Evolutionary conservation across 2,888 invertebrate species (phyloP), one percentile per base, ranked within the genome.

Genomic region (Netelia virgata): DNA sequence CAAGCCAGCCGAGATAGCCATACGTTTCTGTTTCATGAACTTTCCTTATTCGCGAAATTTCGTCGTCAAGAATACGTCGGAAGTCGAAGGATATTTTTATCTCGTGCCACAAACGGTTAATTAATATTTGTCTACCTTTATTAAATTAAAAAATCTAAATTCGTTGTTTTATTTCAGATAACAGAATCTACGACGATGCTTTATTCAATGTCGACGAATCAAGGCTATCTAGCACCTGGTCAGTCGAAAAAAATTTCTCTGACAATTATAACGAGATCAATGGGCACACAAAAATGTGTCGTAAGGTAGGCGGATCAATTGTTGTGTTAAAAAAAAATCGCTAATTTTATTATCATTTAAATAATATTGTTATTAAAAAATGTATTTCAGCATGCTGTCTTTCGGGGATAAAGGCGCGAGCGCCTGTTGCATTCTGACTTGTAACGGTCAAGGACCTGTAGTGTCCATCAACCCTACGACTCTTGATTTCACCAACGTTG

Each of bases 371-470:
- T 28, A 5, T 5, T 5, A 81, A 10, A 20, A 79, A 47, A 87
- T 88, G 41, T 61, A 14, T 66, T 69, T n/a, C 75, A 92, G 92
- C 72, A 85, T 93, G 82, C 68, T 89, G 53, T 89, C 94, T 20
- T 94, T 95, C 89, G 95, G 95, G 0, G 86, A 93, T 59, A 90
- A 94, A 1, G 20, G 10, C 5, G 86, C 90, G 14, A 20, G 53
- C 3, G 16, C 69, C 28, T 92, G 95, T 73, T 96, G 95, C 84
- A 18, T 50, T 16, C 93, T 96, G 61, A 91, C 91, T 8, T 95
- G 95, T 41, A 94, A 93, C 66, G 96, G 95, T 36, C 95, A 96
- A 88, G 96, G 96, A 1, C 96, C 97, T 0, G 96, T 96, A 11
- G 94, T 97, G 2, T 95, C 96, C 6, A 94, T 95, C 53, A 92